These are phyloP conservation scores for Eufriesea mexicana DNA, from an alignment of 1,140 invertebrate species.

Conservation along the genomic window DNA sequence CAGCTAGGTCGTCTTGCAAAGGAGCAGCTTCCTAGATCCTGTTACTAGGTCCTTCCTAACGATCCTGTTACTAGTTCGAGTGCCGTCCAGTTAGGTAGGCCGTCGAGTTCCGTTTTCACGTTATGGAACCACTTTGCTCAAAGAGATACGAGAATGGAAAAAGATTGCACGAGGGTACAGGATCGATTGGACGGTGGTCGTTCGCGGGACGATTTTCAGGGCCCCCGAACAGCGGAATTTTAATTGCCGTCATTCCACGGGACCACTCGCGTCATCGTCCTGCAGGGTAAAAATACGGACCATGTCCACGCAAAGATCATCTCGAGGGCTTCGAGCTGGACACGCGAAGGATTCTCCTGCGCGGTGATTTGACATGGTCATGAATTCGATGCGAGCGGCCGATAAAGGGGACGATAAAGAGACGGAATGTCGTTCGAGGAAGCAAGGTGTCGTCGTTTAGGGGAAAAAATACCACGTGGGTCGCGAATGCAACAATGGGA, in stretches of 20 bases:
- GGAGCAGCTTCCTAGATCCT: neutral
- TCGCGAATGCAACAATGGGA: neutral
- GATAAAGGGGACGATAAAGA: neutral
- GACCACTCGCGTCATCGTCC: neutral
- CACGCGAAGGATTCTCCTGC: neutral
- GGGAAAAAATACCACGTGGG: neutral
- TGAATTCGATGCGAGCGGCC: neutral
- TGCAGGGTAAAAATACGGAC: neutral
- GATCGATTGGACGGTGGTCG: neutral
- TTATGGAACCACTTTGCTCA: neutral
- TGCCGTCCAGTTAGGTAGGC: neutral
- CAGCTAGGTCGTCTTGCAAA: conserved; percentile 4
- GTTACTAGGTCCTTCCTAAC: neutral
- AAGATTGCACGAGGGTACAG: neutral
- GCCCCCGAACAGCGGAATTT: neutral
- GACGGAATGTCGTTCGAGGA: neutral
- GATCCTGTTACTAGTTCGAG: neutral
- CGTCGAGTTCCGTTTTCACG: neutral
- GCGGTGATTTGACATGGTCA: neutral
- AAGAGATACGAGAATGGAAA: neutral
- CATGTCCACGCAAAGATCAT: neutral
- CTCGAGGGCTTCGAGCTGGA: neutral
- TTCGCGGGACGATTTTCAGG: neutral
- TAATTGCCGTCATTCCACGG: conserved; percentile 12
- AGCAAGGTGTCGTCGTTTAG: conserved; percentile 5